These are phyloP conservation scores for Rhizoglyphus robini DNA, from an alignment of 1,140 invertebrate species.

Conservation along the genomic window DNA sequence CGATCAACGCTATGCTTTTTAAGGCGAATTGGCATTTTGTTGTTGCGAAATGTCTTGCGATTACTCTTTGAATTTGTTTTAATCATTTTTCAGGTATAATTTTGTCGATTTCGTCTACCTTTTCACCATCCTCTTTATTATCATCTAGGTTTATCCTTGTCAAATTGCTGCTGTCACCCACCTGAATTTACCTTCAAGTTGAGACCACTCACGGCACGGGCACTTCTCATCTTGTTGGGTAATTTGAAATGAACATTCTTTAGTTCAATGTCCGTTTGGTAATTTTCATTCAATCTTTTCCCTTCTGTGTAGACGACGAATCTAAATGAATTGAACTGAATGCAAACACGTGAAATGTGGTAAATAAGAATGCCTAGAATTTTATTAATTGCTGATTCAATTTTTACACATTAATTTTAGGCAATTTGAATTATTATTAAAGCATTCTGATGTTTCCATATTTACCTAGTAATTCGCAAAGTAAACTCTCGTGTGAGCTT, in stretches of 20 bases:
- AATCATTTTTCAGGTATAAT: background rate
- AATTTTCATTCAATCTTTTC: slow-evolving; percentile 28
- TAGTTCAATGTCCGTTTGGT: slow-evolving; percentile 47
- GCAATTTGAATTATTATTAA: too few relatives aligned
- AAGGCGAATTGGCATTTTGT: too few relatives aligned
- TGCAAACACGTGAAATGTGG: slow-evolving; percentile 29
- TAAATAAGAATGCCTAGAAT: slow-evolving; percentile 38
- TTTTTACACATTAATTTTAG: slow-evolving; percentile 40
- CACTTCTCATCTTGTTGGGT: slow-evolving; percentile 40
- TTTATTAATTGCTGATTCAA: slow-evolving; percentile 44
- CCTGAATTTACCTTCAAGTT: slow-evolving; percentile 37
- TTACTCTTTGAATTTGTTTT: background rate
- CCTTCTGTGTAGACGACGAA: slow-evolving; percentile 53
- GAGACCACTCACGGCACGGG: slow-evolving; percentile 40
- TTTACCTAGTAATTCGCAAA: too few relatives aligned
- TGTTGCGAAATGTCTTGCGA: background rate
- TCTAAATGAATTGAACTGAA: slow-evolving; percentile 28
- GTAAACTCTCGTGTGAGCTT: too few relatives aligned
- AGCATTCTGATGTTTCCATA: too few relatives aligned
- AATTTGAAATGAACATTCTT: slow-evolving; percentile 47
- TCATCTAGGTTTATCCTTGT: background rate
- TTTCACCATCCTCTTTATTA: too few relatives aligned
- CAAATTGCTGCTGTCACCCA: background rate
- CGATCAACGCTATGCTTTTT: background rate
- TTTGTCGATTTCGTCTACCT: too few relatives aligned